Percentiles rank a stretch among this genome's conserved stretches.
Conservation (phyloP, 1,140 invertebrate genomes). For the Lepidostoma basale region DNA sequence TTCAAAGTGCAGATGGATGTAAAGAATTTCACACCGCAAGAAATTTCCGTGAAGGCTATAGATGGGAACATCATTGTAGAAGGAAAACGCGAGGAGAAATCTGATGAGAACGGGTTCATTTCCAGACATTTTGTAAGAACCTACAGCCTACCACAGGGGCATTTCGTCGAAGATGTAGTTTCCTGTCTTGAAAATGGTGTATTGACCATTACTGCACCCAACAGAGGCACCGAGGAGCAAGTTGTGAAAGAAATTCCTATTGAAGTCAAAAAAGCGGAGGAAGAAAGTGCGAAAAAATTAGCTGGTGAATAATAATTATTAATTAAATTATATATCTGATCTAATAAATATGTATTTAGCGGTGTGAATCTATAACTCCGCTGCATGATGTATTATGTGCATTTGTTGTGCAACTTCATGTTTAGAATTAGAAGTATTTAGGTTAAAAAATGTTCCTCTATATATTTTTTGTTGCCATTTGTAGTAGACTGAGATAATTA, state of each 20-base stretch:
- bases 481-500: too few relatives aligned
- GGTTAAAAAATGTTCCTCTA: too few relatives aligned
- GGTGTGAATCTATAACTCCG: too few relatives aligned
- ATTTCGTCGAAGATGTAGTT: conserved; percentile 71
- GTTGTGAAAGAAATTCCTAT: conserved; percentile 17
- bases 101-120: conserved; percentile 55
- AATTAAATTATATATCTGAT: too few relatives aligned
- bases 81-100: conserved; percentile 63
- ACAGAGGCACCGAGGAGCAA: conserved; percentile 58
- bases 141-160: conserved; percentile 65
- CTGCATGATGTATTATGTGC: too few relatives aligned
- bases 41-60: conserved; percentile 68
- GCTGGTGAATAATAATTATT: too few relatives aligned
- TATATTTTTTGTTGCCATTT: too few relatives aligned
- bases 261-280: background rate
- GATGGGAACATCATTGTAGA: conserved; percentile 63
- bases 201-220: conserved; percentile 72
- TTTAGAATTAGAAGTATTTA: too few relatives aligned
- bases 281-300: background rate
- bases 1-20: conserved; percentile 62
- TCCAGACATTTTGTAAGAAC: conserved; percentile 62
- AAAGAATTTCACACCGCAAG: conserved; percentile 69
- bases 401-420: too few relatives aligned
- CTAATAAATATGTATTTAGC: too few relatives aligned
- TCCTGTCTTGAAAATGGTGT: conserved; percentile 78